Conservation (phyloP, 2,797 vertebrate genomes). For the Cyprinodon diabolis region DNA sequence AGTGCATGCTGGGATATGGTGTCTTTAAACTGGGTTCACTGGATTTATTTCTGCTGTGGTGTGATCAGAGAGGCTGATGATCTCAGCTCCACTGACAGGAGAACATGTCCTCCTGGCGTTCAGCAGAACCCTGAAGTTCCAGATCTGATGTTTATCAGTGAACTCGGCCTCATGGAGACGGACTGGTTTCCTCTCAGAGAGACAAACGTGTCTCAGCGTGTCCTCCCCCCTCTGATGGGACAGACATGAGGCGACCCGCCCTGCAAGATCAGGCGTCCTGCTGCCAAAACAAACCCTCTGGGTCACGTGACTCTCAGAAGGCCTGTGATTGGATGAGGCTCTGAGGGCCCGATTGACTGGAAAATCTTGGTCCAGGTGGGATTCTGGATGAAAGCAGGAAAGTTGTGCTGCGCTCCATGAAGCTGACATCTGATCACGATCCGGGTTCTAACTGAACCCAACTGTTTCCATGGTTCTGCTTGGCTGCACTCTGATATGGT, state of each 20-base stretch:
- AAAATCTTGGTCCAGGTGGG: neutral
- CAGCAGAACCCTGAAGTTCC: neutral
- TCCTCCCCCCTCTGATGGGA: neutral
- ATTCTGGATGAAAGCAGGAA: neutral
- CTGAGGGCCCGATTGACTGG: neutral
- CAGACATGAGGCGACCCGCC: conserved; percentile 36
- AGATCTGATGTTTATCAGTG: too few relatives aligned
- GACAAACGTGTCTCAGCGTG: neutral
- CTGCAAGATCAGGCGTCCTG: conserved; percentile 5
- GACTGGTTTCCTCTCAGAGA: neutral
- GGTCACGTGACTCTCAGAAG: neutral
- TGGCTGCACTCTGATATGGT: too few relatives aligned
- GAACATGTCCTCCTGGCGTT: too few relatives aligned
- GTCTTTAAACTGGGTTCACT: too few relatives aligned
- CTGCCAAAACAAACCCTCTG: neutral
- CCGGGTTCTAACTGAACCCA: too few relatives aligned
- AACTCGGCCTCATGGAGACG: too few relatives aligned
- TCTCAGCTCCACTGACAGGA: too few relatives aligned
- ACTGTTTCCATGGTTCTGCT: too few relatives aligned
- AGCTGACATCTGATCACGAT: too few relatives aligned
- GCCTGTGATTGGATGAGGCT: neutral
- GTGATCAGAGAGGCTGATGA: too few relatives aligned
- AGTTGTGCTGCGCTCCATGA: too few relatives aligned
- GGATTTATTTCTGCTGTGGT: neutral
- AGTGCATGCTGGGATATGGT: conserved; percentile 8